phyloP scores from a whole-genome alignment of 2,113 vertebrate species.

The Petrocephalus zakoni region DNA sequence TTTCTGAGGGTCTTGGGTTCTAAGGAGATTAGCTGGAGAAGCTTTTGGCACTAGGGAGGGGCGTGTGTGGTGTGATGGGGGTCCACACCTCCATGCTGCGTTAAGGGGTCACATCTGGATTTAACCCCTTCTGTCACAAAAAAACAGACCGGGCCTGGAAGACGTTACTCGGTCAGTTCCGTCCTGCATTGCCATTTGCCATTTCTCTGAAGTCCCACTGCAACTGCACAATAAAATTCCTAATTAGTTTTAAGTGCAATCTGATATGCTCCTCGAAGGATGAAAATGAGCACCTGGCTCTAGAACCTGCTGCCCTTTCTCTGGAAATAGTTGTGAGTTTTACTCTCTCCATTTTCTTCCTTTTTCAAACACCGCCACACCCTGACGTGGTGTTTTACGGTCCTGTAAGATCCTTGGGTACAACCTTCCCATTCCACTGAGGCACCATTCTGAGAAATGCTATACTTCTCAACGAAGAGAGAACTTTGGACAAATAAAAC shows the following conservation, averaged over 20 bases:
- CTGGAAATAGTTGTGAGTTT: neutral
- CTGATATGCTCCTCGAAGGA: neutral
- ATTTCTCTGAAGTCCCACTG: neutral
- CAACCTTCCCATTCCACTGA: neutral
- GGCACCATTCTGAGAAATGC: neutral
- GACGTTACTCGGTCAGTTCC: conserved; percentile 32
- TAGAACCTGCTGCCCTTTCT: neutral
- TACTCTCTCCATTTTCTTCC: neutral
- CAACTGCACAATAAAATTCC: neutral
- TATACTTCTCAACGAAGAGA: neutral
- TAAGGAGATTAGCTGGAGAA: neutral
- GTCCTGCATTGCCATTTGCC: neutral
- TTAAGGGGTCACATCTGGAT: conserved; percentile 40
- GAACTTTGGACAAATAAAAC: neutral
- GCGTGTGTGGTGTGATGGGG: neutral
- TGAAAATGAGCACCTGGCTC: neutral
- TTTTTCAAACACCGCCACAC: neutral
- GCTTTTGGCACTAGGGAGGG: neutral
- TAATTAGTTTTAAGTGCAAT: conserved; percentile 11
- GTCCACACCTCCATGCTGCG: conserved; percentile 9
- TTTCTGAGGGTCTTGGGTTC: neutral
- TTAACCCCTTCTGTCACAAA: conserved; percentile 32
- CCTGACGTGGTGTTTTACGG: neutral
- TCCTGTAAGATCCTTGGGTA: neutral
- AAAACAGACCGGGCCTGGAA: conserved; percentile 35